Evolutionary conservation across 1,140 invertebrate genomes (phyloP).

Genomic region (Cydia strobilella): DNA sequence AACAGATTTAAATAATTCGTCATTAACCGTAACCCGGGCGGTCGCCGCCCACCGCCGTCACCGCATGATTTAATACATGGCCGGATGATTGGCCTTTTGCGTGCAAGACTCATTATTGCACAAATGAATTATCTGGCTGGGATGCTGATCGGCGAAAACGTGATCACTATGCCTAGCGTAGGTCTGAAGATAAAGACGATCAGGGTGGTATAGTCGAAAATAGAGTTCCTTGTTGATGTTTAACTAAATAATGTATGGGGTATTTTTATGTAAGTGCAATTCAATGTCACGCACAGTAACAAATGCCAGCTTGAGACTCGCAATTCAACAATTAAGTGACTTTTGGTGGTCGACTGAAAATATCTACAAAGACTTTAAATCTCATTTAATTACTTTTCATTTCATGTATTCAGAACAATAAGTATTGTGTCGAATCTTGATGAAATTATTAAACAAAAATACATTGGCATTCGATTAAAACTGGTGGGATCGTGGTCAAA

Average conservation of each 20-base stretch:
- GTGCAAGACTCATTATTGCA: slow-evolving; percentile 26
- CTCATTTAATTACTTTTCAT: no score
- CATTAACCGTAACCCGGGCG: slow-evolving; percentile 38
- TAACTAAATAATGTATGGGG: no score
- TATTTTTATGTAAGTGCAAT: background rate
- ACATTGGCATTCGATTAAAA: no score
- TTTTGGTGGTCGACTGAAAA: no score
- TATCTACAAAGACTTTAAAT: no score
- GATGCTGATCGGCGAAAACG: slow-evolving; percentile 17
- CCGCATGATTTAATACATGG: slow-evolving; percentile 19
- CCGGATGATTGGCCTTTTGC: slow-evolving; percentile 18
- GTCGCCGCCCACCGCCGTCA: slow-evolving; percentile 27
- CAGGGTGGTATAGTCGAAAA: background rate
- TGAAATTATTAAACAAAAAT: no score
- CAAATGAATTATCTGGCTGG: slow-evolving; percentile 28
- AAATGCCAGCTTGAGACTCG: no score
- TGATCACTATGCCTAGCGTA: background rate
- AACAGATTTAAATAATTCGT: slow-evolving; percentile 40
- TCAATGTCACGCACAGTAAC: background rate
- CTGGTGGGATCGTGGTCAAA: no score
- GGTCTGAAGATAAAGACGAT: background rate
- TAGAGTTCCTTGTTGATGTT: background rate
- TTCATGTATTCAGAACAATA: no score
- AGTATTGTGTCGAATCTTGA: no score
- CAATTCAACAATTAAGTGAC: no score